These are phyloP conservation scores for Pholis gunnellus DNA, from an alignment of 2,113 vertebrate genomes.

Conservation along the genomic window DNA sequence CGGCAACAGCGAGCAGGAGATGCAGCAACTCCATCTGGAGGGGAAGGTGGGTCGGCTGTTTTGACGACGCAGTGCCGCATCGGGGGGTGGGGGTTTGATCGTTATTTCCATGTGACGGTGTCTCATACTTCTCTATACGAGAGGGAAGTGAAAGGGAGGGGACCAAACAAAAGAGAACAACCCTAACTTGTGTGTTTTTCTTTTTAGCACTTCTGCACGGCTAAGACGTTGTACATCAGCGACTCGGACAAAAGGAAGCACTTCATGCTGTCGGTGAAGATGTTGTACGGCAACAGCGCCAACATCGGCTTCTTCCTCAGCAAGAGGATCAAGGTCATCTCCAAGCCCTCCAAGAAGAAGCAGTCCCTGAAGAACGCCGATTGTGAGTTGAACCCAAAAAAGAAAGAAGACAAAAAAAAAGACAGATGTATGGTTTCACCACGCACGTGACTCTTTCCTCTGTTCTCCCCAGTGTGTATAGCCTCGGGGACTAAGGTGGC, in stretches of 20 bases:
- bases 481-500: constrained; percentile 98
- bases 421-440: not conserved
- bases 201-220: constrained; percentile 95
- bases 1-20: constrained; percentile 98
- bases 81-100: too few relatives aligned
- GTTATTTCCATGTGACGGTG: not conserved
- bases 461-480: constrained; percentile 89
- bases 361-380: constrained; percentile 98
- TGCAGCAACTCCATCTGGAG: constrained; percentile 98
- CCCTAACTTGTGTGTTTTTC: constrained; percentile 7
- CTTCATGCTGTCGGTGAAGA: constrained; percentile 98
- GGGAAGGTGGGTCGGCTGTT: constrained; percentile 88
- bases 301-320: constrained; percentile 98
- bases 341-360: constrained; percentile 98
- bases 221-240: constrained; percentile 98
- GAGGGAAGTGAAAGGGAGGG: constrained; percentile 34
- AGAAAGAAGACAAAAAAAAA: not conserved
- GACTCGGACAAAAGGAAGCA: constrained; percentile 98
- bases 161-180: not conserved
- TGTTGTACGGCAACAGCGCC: constrained; percentile 96
- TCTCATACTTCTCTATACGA: not conserved
- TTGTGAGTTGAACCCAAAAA: constrained; percentile 85
- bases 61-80: not conserved
- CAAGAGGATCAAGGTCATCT: constrained; percentile 98
- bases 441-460: not conserved